Base-by-base conservation (phyloP, 2,113 vertebrate genomes). In the Cranoglanis bouderius region DNA sequence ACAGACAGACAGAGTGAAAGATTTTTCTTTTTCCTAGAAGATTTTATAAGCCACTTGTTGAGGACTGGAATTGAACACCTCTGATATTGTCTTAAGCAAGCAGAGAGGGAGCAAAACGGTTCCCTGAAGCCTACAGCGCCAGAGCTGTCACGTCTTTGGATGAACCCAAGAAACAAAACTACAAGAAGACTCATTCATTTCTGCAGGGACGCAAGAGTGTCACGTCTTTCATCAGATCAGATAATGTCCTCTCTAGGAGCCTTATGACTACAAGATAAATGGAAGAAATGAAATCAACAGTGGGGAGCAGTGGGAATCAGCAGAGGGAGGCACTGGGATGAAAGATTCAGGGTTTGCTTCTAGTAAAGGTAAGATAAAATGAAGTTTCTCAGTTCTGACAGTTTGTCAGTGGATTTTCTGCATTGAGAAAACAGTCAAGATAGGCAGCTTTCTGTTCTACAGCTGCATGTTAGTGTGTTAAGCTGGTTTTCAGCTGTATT, bases 21-120 rank as follows among this genome's bases (percentile, higher is more conserved):
- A 29, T 24, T 21, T 57, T 53, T 55, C 10, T 85, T 78, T 85
- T 51, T 70, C 19, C 89, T 86, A 4, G 59, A 87, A 83, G 46
- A 14, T 40, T 59, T 86, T 81, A 51, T 86, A 26, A 90, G 87
- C 86, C 70, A 59, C 46, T 80, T 51, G 65, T n/a, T 84, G 18
- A 53, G 85, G 43, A 88, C 74, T 65, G 74, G 26, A 78, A 51
- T 55, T 65, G 65, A 89, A 81, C 35, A 87, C 32, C 18, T 78
- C 61, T 70, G 67, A 87, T 90, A 89, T 86, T 87, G 83, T 87
- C 84, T 65, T 59, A 86, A 82, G 84, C 38, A n/a, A 89, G 77
- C 78, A 87, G 51, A 67, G 57, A 46, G 35, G 35, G 38, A 74
- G 49, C 14, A 72, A n/a, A 83, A 53, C 7, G 29, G 7, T 43